These are phyloP conservation scores for Pollimyrus isidori DNA, from an alignment of 2,113 vertebrate genomes.

Conservation along the genomic window DNA sequence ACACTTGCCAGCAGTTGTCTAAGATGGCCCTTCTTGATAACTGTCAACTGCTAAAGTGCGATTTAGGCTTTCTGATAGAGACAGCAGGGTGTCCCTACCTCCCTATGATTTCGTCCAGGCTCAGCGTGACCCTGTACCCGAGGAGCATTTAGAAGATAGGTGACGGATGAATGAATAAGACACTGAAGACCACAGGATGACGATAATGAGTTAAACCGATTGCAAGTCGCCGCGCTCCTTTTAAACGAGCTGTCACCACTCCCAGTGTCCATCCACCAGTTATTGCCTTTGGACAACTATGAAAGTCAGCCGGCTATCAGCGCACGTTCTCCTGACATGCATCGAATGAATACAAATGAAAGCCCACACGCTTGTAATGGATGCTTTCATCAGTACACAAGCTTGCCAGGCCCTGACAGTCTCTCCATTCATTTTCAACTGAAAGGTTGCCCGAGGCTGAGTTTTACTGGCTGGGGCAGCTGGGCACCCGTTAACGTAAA, in stretches of 20 bases:
- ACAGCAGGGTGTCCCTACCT: not conserved
- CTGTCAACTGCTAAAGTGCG: not conserved
- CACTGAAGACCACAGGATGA: not conserved
- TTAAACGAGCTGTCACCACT: not conserved
- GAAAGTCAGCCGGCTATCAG: not conserved
- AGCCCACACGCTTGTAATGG: not conserved
- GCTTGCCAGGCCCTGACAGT: not conserved
- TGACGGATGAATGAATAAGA: not conserved
- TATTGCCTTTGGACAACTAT: not conserved
- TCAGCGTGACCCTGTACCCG: not conserved
- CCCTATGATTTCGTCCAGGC: not conserved
- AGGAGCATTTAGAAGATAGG: not conserved
- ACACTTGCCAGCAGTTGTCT: not conserved
- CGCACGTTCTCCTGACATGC: not conserved
- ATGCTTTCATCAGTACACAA: not conserved
- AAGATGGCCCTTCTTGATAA: not conserved
- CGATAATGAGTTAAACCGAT: not conserved
- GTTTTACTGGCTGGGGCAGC: not conserved
- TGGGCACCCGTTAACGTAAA: not conserved
- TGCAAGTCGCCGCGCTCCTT: not conserved
- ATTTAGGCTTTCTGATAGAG: no score
- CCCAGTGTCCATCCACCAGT: not conserved
- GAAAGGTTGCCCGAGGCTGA: not conserved
- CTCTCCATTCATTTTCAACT: not conserved
- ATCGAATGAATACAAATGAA: not conserved